Evolutionary conservation across 2,888 invertebrate genomes (phyloP), one percentile per base, ranked within the genome.

Genomic region (Hoplodrina ambigua): DNA sequence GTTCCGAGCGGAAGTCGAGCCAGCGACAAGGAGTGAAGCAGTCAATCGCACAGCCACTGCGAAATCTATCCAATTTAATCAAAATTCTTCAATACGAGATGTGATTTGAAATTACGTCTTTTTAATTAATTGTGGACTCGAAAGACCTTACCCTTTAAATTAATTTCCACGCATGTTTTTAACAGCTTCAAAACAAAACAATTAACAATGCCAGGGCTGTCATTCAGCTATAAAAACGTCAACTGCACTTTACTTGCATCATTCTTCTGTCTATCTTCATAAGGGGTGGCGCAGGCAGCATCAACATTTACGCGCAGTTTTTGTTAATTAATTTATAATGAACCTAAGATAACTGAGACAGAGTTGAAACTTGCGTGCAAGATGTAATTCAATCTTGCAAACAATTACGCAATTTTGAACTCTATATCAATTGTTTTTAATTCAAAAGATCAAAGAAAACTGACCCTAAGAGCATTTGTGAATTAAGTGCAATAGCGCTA

Each of bases 211-310:
- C 30, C 46, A 57, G 52, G 37, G 49, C 30, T 67, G 75, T 57
- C 76, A 67, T 13, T 67, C 68, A 61, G 57, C 2, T 59, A 55
- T 65, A 19, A 4, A 49, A 44, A 19, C 5, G n/a, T 64, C 44
- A 49, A 52, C 25, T 17, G 20, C 17, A 58, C 11, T 53, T 58
- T 10, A 20, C 20, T 50, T 72, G 30, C n/a, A 44, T 37, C 44
- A 11, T 17, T 33, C 6, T 59, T 46, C 17, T 66, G 66, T 57
- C 83, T 69, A 64, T 82, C 68, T 69, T 65, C 41, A 70, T 81
- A 55, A 41, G 17, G 5, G 44, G 2, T 15, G 4, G 15, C 15
- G 44, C 15, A 44, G 15, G 15, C 15, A 15, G 10, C 4, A 44
- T 11, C 11, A 44, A 44, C 8, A 37, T 37, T 33, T 33, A 33